Evolutionary conservation across 2,797 vertebrate genomes (phyloP).

Genomic region (Lepilemur ruficaudatus): DNA sequence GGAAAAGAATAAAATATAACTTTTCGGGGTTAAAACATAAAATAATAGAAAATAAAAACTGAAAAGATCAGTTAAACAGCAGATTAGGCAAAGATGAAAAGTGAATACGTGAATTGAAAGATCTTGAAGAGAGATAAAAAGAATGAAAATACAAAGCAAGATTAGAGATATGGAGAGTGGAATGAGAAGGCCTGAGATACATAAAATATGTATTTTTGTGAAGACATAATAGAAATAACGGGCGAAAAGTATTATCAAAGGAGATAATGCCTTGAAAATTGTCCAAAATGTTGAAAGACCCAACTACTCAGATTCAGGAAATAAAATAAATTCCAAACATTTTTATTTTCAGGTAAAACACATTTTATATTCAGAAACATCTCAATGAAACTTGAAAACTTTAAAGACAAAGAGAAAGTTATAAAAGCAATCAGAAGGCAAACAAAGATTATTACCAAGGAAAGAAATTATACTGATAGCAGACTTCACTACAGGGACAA

Average conservation of each 20-base stretch:
- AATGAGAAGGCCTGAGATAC: not conserved
- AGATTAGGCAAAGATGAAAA: not conserved
- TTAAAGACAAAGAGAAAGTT: constrained; percentile 33
- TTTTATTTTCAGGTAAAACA: constrained; percentile 31
- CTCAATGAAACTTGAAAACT: constrained; percentile 14
- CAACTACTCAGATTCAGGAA: constrained; percentile 22
- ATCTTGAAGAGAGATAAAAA: not conserved
- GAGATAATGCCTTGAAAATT: not conserved
- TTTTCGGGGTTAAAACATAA: constrained; percentile 13
- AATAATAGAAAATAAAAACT: not conserved
- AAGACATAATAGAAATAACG: not conserved
- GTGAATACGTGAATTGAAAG: not conserved
- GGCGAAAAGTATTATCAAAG: not conserved
- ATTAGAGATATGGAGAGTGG: not conserved
- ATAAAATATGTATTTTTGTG: not conserved
- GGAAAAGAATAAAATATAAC: not conserved
- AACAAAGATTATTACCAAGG: not conserved
- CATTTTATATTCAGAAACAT: not conserved
- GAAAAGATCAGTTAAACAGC: not conserved
- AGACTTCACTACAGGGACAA: not conserved
- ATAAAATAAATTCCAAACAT: not conserved
- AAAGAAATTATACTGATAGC: not conserved
- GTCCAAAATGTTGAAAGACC: constrained; percentile 41
- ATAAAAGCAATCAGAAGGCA: constrained; percentile 17
- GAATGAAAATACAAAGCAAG: constrained; percentile 11